A percentile compares a stretch with the other conserved stretches of the same genome.
These are phyloP conservation scores for Bothrops jararaca DNA, from an alignment of 2,113 vertebrate species.

Conservation along the genomic window DNA sequence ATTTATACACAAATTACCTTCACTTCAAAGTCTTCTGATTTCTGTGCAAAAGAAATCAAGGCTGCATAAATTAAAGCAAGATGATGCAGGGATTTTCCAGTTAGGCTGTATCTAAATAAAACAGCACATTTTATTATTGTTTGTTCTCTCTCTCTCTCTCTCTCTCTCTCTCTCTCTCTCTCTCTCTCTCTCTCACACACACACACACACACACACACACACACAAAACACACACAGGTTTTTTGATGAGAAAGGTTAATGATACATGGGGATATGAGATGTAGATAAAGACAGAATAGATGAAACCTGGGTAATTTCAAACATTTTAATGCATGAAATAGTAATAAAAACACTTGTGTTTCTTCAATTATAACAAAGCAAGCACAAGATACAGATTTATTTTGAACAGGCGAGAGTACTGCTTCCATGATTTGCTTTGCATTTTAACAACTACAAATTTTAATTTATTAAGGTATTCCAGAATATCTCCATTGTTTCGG, in stretches of 20 bases:
- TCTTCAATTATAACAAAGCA: background rate
- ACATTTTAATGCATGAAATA: background rate
- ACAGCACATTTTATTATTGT: background rate
- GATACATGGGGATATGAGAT: background rate
- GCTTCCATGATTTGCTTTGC: background rate
- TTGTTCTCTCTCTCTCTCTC: background rate
- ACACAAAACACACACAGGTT: background rate
- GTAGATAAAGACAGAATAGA: background rate
- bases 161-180: too few relatives aligned
- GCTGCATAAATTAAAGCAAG: slow-evolving; percentile 82
- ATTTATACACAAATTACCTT: slow-evolving; percentile 76
- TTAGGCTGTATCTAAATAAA: slow-evolving; percentile 73
- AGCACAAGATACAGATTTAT: background rate
- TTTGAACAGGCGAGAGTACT: background rate
- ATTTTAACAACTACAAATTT: background rate
- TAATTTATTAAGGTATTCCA: background rate
- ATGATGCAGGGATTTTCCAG: slow-evolving; percentile 75
- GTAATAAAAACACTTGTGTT: background rate
- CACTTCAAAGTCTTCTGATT: slow-evolving; percentile 82
- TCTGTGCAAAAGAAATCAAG: slow-evolving; percentile 76
- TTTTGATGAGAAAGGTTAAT: background rate
- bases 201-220: background rate
- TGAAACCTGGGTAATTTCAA: background rate
- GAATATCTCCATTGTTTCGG: background rate
- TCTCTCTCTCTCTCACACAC: too few relatives aligned